Conservation (phyloP, 1,140 invertebrate species). For the Plectus sambesii region DNA sequence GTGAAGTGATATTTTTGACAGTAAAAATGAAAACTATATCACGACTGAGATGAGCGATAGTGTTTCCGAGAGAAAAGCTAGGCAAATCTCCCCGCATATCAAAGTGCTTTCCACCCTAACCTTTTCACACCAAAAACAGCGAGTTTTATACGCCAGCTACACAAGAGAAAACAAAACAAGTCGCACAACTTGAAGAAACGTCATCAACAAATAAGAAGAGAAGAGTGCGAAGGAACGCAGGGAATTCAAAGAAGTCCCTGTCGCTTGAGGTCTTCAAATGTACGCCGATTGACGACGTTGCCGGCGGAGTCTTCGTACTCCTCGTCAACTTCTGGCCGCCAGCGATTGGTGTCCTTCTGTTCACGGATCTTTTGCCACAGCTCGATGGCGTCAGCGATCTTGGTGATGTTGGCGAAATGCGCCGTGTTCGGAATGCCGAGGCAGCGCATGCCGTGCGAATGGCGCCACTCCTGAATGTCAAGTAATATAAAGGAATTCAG, state of each 20-base stretch:
- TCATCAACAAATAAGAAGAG: too few relatives aligned
- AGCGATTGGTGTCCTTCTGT: conserved; percentile 84
- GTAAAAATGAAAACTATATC: too few relatives aligned
- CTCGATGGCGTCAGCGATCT: conserved; percentile 80
- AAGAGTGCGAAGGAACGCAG: too few relatives aligned
- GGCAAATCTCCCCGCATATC: too few relatives aligned
- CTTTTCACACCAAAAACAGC: too few relatives aligned
- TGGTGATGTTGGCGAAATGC: conserved; percentile 98
- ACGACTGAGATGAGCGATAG: too few relatives aligned
- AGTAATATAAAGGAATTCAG: conserved; percentile 14
- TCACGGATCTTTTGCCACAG: conserved; percentile 93
- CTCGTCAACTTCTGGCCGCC: conserved; percentile 81
- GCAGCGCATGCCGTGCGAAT: conserved; percentile 98
- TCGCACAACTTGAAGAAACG: too few relatives aligned
- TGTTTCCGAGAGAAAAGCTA: too few relatives aligned
- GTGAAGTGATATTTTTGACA: too few relatives aligned
- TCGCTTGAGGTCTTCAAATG: conserved; percentile 92
- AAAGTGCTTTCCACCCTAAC: too few relatives aligned
- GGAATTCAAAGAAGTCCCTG: conserved; percentile 77
- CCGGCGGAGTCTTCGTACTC: conserved; percentile 97
- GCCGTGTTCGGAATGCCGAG: conserved; percentile 98
- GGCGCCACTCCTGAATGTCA: conserved; percentile 73
- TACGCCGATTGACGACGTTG: conserved; percentile 97
- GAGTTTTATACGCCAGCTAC: too few relatives aligned
- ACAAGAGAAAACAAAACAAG: too few relatives aligned